Evolutionary conservation across 2,888 invertebrate species (phyloP).

Genomic region (Teinopalpus imperialis): DNA sequence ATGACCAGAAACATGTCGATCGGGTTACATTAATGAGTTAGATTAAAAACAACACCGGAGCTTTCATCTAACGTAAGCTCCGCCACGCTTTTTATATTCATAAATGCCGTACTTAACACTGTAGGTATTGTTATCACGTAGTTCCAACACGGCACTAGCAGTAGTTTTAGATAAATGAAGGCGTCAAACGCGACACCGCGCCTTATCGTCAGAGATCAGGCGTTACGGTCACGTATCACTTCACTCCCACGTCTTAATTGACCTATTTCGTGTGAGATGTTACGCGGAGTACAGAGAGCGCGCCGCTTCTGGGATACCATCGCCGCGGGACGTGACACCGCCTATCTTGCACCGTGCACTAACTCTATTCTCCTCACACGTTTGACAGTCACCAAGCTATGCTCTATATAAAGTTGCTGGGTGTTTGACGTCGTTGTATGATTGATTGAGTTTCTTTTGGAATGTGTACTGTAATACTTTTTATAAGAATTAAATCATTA

Average conservation of each 20-base stretch:
- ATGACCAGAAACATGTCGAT: constrained; percentile 6
- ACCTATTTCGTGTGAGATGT: constrained; percentile 78
- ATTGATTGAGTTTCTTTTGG: too few relatives aligned
- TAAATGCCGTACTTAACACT: constrained; percentile 21
- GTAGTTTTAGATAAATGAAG: constrained; percentile 55
- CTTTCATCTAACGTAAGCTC: constrained; percentile 16
- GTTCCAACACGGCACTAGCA: constrained; percentile 45
- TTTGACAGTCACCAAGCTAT: constrained; percentile 33
- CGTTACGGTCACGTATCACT: constrained; percentile 75
- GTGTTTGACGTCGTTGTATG: background rate
- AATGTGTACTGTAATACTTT: too few relatives aligned
- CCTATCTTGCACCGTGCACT: constrained; percentile 41
- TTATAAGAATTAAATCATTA: too few relatives aligned
- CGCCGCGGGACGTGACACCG: constrained; percentile 69
- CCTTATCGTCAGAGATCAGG: constrained; percentile 61
- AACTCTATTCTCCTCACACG: constrained; percentile 47
- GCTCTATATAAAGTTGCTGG: constrained; percentile 1
- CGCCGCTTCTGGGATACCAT: constrained; percentile 73
- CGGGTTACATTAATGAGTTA: background rate
- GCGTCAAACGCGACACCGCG: constrained; percentile 71
- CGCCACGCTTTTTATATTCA: constrained; percentile 7
- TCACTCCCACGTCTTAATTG: constrained; percentile 81
- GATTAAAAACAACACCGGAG: constrained; percentile 8
- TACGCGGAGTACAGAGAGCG: constrained; percentile 48
- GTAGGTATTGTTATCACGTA: constrained; percentile 32